Percentiles rank a stretch among this genome's conserved stretches.
phyloP scores from a whole-genome alignment of 2,113 vertebrate genomes.

The Centropus unirufus region DNA sequence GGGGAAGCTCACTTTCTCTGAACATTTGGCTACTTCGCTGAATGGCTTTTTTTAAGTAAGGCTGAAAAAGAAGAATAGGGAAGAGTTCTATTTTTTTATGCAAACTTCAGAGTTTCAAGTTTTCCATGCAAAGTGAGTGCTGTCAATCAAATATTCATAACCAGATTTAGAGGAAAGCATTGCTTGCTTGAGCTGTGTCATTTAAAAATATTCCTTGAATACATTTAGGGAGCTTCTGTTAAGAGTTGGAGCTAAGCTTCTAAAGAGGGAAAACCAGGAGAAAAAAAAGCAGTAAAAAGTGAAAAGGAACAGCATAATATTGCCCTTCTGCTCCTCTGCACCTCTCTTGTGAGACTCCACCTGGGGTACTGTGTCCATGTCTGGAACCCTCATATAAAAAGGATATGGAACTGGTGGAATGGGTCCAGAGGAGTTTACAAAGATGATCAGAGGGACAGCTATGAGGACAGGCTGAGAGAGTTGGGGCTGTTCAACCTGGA shows the following conservation, averaged over 20 bases:
- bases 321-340: too few species aligned
- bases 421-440: too few species aligned
- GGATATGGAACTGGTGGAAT: too few species aligned
- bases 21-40: background rate
- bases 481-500: too few species aligned
- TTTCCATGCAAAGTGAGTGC: background rate
- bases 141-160: conserved; percentile 56
- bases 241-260: background rate
- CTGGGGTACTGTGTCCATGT: too few species aligned
- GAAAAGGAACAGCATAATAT: background rate
- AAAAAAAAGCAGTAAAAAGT: background rate
- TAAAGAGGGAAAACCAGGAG: background rate
- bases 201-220: conserved; percentile 50
- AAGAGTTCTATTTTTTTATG: background rate
- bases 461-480: too few species aligned
- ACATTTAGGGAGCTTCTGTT: conserved; percentile 25
- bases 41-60: conserved; percentile 13
- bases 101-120: conserved; percentile 18
- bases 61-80: conserved; percentile 26
- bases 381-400: too few species aligned
- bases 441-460: too few species aligned
- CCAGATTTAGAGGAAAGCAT: conserved; percentile 37
- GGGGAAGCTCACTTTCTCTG: conserved; percentile 1
- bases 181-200: background rate
- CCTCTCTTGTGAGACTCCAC: too few species aligned